phyloP scores from a whole-genome alignment of 2,888 invertebrate species.

The Chymomyza caudatula region DNA sequence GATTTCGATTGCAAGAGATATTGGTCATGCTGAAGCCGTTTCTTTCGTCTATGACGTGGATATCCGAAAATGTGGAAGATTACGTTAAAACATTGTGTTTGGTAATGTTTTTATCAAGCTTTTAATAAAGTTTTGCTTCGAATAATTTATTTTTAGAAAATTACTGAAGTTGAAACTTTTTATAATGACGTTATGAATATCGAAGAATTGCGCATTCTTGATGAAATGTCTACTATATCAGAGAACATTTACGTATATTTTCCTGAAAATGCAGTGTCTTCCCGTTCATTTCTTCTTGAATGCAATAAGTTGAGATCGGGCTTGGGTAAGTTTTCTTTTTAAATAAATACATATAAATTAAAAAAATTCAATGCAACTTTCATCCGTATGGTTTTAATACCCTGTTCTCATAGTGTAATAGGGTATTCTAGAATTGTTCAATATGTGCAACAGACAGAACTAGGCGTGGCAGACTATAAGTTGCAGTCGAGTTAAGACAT shows the following conservation, averaged over 20 bases:
- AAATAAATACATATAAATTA: neutral
- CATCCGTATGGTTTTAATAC: too few relatives aligned
- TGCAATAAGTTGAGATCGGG: conserved; percentile 80
- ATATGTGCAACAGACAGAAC: too few relatives aligned
- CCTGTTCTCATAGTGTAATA: too few relatives aligned
- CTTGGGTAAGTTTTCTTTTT: conserved; percentile 44
- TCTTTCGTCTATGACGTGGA: conserved; percentile 88
- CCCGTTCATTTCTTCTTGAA: conserved; percentile 81
- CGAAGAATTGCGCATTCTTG: conserved; percentile 86
- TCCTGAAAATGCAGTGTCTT: conserved; percentile 82
- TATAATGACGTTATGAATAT: conserved; percentile 82
- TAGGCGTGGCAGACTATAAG: too few relatives aligned
- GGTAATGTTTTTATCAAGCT: conserved; percentile 8
- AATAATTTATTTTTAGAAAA: conserved; percentile 43
- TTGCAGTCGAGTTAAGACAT: too few relatives aligned
- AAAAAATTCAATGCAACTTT: too few relatives aligned
- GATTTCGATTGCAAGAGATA: conserved; percentile 83
- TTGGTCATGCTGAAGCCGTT: conserved; percentile 87
- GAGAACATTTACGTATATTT: conserved; percentile 82
- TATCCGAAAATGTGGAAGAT: conserved; percentile 82
- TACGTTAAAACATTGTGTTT: conserved; percentile 76
- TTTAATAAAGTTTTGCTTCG: neutral
- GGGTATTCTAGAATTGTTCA: too few relatives aligned
- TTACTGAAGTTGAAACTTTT: conserved; percentile 61
- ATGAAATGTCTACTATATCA: conserved; percentile 82